Conservation (phyloP, 2,113 vertebrate genomes). For the Ceyx margarethae region DNA sequence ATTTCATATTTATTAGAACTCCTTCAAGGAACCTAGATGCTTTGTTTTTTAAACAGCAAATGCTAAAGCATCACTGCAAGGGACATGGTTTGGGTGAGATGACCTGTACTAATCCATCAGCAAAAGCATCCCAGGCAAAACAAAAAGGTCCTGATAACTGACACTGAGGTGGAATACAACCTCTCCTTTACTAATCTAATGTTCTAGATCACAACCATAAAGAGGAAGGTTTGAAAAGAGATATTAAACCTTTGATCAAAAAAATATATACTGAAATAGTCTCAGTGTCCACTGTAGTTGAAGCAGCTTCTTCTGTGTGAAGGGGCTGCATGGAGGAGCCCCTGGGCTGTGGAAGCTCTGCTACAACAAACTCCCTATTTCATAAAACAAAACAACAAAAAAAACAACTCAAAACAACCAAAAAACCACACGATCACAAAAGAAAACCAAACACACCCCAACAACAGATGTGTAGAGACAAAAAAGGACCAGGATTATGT, state of each 20-base stretch:
- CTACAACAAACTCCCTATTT: not conserved
- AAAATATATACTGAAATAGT: not conserved
- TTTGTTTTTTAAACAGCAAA: not conserved
- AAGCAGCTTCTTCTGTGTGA: not conserved
- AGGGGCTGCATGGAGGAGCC: not conserved
- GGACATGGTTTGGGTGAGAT: rapidly evolving
- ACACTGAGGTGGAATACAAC: not conserved
- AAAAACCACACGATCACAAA: not conserved
- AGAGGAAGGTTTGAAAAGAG: not conserved
- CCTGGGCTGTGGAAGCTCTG: not conserved
- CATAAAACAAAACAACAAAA: not conserved
- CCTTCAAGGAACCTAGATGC: not conserved
- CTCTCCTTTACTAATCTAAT: not conserved
- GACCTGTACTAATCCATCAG: not conserved
- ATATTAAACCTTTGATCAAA: not conserved
- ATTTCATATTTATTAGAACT: not conserved
- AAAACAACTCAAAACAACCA: not conserved
- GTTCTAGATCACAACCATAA: not conserved
- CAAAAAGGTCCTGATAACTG: not conserved
- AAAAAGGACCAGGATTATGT: not conserved
- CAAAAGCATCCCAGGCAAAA: not conserved
- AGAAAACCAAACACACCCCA: not conserved
- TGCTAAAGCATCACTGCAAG: not conserved
- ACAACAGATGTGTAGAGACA: not conserved
- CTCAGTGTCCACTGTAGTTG: not conserved